These are phyloP conservation scores for Corythornis cristatus DNA, from an alignment of 2,113 vertebrate genomes.

Conservation along the genomic window DNA sequence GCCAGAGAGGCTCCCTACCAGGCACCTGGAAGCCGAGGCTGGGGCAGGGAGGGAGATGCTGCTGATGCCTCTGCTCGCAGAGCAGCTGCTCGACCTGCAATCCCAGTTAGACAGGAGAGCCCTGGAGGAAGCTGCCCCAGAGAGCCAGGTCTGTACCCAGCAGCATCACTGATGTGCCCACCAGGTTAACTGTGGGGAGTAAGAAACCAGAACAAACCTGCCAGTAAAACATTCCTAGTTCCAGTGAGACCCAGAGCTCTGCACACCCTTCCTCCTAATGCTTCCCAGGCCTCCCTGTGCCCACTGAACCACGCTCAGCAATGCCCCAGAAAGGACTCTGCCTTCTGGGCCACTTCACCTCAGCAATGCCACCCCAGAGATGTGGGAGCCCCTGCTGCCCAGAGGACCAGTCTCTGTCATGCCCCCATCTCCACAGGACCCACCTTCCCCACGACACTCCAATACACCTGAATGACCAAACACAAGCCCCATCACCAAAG, in stretches of 20 bases:
- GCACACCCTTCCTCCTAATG: neutral
- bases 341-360: neutral
- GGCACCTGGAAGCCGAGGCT: neutral
- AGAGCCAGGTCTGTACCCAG: neutral
- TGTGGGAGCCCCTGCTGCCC: neutral
- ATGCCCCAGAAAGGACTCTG: neutral
- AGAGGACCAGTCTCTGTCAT: neutral
- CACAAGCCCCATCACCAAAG: neutral
- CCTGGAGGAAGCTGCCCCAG: neutral
- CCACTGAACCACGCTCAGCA: neutral
- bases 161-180: neutral
- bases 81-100: neutral
- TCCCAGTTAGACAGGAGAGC: neutral
- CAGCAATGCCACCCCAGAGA: fast-evolving
- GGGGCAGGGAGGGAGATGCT: neutral
- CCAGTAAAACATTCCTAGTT: neutral
- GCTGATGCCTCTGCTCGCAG: neutral
- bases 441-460: neutral
- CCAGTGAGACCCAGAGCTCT: fast-evolving
- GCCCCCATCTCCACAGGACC: fast-evolving
- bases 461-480: neutral
- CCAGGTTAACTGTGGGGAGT: neutral
- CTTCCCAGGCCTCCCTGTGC: neutral
- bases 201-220: neutral
- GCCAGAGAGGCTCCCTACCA: fast-evolving